phyloP scores from a whole-genome alignment of 2,888 invertebrate species.

The Tineola bisselliella region DNA sequence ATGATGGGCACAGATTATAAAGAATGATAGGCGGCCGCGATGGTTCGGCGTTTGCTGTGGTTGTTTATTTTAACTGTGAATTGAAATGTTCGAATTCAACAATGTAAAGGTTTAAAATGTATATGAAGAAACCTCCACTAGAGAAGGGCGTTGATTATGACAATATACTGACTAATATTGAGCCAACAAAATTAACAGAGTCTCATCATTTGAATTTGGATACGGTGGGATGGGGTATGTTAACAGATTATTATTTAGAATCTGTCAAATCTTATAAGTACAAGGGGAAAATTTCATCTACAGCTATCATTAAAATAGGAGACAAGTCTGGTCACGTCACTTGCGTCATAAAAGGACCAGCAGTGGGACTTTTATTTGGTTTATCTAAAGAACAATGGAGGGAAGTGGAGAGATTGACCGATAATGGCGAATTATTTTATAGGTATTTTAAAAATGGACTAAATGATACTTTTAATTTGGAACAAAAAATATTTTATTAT shows the following conservation, averaged over 20 bases:
- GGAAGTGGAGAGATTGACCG: constrained; percentile 42
- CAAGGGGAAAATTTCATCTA: constrained; percentile 29
- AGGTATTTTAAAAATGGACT: constrained; percentile 55
- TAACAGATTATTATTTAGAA: constrained; percentile 50
- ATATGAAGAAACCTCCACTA: not conserved
- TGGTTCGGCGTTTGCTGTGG: too few relatives aligned
- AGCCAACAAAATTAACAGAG: constrained; percentile 45
- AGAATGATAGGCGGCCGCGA: too few relatives aligned
- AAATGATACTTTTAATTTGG: constrained; percentile 33
- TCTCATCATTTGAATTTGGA: constrained; percentile 32
- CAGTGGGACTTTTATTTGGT: constrained; percentile 44
- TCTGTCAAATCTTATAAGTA: constrained; percentile 48
- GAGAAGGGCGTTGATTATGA: constrained; percentile 8
- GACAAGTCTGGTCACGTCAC: constrained; percentile 48
- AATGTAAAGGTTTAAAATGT: not conserved
- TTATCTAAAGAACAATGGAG: constrained; percentile 41
- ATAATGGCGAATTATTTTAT: constrained; percentile 44
- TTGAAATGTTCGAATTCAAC: not conserved
- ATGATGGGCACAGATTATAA: too few relatives aligned
- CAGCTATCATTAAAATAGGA: constrained; percentile 43
- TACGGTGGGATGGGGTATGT: constrained; percentile 41
- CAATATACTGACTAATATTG: constrained; percentile 28
- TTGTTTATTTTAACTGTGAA: too few relatives aligned
- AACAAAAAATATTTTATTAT: constrained; percentile 56
- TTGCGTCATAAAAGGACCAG: constrained; percentile 41